These are phyloP conservation scores for Ranitomeya imitator DNA, from an alignment of 2,113 vertebrate species.

Conservation along the genomic window DNA sequence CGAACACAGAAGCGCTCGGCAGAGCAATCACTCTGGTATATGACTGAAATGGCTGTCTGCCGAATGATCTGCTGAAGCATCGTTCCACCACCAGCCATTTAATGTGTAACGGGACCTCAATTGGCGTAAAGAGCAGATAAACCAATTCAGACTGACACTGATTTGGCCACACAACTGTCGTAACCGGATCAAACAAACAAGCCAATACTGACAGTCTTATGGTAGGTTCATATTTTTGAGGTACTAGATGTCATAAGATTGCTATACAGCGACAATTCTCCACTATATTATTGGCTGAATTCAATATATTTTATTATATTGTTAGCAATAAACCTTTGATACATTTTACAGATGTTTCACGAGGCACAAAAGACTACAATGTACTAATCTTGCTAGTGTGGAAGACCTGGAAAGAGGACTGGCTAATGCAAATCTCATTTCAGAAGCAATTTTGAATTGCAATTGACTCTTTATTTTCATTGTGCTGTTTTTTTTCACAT, in stretches of 20 bases:
- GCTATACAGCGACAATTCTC: no score
- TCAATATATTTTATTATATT: background rate
- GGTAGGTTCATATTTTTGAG: background rate
- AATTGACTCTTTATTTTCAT: background rate
- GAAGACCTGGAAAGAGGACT: background rate
- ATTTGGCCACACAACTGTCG: background rate
- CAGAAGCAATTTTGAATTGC: background rate
- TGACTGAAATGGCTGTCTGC: no score
- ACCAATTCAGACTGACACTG: background rate
- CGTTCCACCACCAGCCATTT: no score
- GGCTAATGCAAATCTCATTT: background rate
- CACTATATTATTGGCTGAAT: no score
- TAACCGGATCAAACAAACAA: background rate
- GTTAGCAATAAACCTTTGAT: background rate
- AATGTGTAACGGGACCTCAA: no score
- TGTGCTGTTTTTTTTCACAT: background rate
- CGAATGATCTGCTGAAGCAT: no score
- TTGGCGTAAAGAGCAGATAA: background rate
- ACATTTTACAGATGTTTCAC: background rate
- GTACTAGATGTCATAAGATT: background rate
- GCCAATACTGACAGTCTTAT: background rate
- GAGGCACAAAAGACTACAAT: background rate
- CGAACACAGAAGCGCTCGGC: no score
- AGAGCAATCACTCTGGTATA: no score
- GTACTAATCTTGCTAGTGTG: background rate